A percentile compares a stretch with the other conserved stretches of the same genome.
Evolutionary conservation across 2,888 invertebrate species (phyloP).

Genomic region (Trichogramma dendrolimi): DNA sequence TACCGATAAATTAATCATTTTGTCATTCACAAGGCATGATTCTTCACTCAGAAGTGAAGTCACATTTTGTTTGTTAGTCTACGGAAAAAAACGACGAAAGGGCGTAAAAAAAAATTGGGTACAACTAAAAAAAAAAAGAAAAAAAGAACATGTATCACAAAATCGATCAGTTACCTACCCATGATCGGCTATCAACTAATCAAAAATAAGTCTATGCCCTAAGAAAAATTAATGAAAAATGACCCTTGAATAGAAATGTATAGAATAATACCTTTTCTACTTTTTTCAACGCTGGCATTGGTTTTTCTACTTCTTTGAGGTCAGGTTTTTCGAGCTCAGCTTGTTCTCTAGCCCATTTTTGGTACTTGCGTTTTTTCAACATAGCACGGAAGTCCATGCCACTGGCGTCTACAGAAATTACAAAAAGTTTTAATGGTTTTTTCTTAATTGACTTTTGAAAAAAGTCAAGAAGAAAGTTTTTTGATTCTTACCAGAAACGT

Average conservation of each 20-base stretch:
- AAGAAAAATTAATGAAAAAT: too few relatives aligned
- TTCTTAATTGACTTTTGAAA: not conserved
- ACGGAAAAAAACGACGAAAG: too few relatives aligned
- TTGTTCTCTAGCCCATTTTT: conserved; percentile 88
- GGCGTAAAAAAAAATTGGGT: too few relatives aligned
- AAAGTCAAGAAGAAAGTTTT: not conserved
- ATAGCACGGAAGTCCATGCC: conserved; percentile 99
- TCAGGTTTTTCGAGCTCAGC: conserved; percentile 91
- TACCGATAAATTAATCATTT: too few relatives aligned
- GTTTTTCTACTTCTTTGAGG: conserved; percentile 86
- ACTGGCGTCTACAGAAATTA: conserved; percentile 70
- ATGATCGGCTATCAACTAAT: too few relatives aligned
- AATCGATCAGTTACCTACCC: too few relatives aligned
- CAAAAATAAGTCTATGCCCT: too few relatives aligned
- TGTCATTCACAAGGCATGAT: too few relatives aligned
- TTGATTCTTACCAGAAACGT: conserved; percentile 77
- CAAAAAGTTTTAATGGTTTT: conserved; percentile 6
- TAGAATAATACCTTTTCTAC: conserved; percentile 73
- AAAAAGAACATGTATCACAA: too few relatives aligned
- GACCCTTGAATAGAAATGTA: not conserved
- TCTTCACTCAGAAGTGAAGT: too few relatives aligned
- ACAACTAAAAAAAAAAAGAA: too few relatives aligned
- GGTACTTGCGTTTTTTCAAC: conserved; percentile 93
- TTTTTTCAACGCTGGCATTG: conserved; percentile 81
- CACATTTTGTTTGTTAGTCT: too few relatives aligned